phyloP scores from a whole-genome alignment of 2,113 vertebrate genomes.

The Manacus vitellinus region DNA sequence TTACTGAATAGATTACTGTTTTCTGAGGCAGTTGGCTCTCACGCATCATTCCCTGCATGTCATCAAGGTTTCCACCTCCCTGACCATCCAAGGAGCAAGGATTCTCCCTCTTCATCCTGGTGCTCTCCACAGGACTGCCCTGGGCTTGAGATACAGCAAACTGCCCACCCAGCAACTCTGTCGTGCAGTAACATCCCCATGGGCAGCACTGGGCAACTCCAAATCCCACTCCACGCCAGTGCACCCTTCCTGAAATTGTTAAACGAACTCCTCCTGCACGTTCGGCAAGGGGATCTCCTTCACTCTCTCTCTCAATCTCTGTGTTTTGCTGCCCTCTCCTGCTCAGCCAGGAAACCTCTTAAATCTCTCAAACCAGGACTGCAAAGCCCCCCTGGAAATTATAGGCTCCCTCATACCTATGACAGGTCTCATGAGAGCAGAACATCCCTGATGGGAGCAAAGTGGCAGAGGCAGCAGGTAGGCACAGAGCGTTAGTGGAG shows the following conservation, averaged over 20 bases:
- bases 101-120: not conserved
- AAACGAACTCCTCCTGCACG: not conserved
- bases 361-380: not conserved
- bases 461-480: not conserved
- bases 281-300: not conserved
- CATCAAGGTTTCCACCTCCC: not conserved
- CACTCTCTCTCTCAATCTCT: not conserved
- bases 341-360: conserved; percentile 34
- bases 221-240: not conserved
- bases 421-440: not conserved
- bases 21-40: not conserved
- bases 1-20: not conserved
- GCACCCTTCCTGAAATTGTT: not conserved
- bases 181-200: not conserved
- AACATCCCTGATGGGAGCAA: not conserved
- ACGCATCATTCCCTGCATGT: not conserved
- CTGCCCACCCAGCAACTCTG: not conserved
- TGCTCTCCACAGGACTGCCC: not conserved
- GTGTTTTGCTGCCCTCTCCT: conserved; percentile 68
- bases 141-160: not conserved
- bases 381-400: not conserved
- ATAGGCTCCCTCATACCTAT: rapidly evolving
- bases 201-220: not conserved
- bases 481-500: not conserved
- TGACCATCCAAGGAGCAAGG: not conserved